Evolutionary conservation across 2,113 vertebrate genomes (phyloP).

Genomic region (rabbit (Oryctolagus cuniculus)): mOryCun1.1 NC_091443.1:110391501-110392000

Average conservation of each 20-base stretch:
- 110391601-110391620: background rate
- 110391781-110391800: background rate
- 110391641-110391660: conserved; percentile 10
- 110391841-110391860: background rate
- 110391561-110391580: conserved; percentile 1
- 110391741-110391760: background rate
- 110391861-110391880: conserved; percentile 44
- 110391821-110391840: background rate
- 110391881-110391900: background rate
- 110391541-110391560: background rate
- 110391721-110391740: background rate
- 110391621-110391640: background rate
- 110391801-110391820: background rate
- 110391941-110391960: background rate
- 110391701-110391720: background rate
- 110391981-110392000: conserved; percentile 46
- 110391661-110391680: background rate
- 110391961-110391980: background rate
- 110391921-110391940: background rate
- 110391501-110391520: conserved; percentile 5
- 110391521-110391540: background rate
- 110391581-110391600: background rate
- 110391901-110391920: conserved; percentile 39
- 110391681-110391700: too few relatives aligned
- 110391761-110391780: background rate